phyloP scores from a whole-genome alignment of 2,888 invertebrate genomes.

The Zootermopsis nevadensis region DNA sequence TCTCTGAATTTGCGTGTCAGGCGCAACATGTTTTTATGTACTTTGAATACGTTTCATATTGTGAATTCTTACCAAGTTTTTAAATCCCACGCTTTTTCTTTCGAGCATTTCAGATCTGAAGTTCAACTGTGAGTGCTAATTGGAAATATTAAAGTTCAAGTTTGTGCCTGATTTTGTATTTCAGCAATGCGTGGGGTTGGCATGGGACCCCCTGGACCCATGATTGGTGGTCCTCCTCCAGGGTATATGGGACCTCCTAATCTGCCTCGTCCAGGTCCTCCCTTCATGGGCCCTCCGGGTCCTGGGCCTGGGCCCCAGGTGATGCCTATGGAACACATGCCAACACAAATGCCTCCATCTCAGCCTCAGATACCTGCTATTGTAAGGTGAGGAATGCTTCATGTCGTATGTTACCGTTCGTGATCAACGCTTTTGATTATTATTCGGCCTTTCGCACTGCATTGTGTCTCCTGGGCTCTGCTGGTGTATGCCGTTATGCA shows the following conservation, averaged over 20 bases:
- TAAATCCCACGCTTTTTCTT: too few species aligned
- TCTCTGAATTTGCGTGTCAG: too few species aligned
- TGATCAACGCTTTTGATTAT: too few species aligned
- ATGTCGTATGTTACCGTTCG: too few species aligned
- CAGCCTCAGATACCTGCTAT: constrained; percentile 37
- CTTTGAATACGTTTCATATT: too few species aligned
- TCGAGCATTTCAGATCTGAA: too few species aligned
- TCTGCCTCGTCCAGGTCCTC: constrained; percentile 41
- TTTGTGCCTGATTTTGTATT: neutral
- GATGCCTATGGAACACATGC: constrained; percentile 45
- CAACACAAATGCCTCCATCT: constrained; percentile 59
- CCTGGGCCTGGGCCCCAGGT: constrained; percentile 44
- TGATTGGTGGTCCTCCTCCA: constrained; percentile 56
- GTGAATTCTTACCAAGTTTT: too few species aligned
- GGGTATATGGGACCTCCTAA: constrained; percentile 47
- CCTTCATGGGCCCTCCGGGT: constrained; percentile 46
- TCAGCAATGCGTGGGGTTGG: constrained; percentile 27
- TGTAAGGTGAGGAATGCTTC: constrained; percentile 25
- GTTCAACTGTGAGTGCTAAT: neutral
- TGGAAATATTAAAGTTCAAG: too few species aligned
- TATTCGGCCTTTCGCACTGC: too few species aligned
- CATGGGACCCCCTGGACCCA: constrained; percentile 55
- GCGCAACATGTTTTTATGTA: too few species aligned
- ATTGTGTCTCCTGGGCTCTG: too few species aligned
- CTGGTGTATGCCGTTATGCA: too few species aligned